These are phyloP conservation scores for Poecilia wingei DNA, from an alignment of 2,797 vertebrate genomes.

Conservation along the genomic window DNA sequence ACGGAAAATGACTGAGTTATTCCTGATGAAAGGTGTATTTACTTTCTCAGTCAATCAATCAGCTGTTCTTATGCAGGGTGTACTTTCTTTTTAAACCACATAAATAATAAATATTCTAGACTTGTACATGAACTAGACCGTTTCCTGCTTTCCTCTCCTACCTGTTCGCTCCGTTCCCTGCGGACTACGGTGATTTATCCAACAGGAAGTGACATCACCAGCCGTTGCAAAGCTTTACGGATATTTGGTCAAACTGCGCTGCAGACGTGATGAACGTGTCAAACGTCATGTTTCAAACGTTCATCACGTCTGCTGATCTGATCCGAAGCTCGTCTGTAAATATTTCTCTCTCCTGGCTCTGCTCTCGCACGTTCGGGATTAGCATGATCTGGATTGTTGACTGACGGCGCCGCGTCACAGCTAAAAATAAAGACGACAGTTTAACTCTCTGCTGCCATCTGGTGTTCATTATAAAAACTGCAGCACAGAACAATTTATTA, in stretches of 20 bases:
- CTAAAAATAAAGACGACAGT: slow-evolving; percentile 7
- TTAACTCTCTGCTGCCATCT: slow-evolving; percentile 53
- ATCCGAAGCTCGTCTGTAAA: slow-evolving; percentile 21
- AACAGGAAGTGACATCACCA: slow-evolving; percentile 1
- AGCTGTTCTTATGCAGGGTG: too few relatives aligned
- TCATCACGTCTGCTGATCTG: not conserved
- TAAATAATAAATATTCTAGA: too few relatives aligned
- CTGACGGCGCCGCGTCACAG: not conserved
- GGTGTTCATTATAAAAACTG: slow-evolving; percentile 46
- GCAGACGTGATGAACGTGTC: not conserved
- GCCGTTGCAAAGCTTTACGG: not conserved
- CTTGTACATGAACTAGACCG: not conserved
- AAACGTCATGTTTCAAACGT: not conserved
- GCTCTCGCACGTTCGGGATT: slow-evolving; percentile 14
- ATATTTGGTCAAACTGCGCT: slow-evolving; percentile 4
- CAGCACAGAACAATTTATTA: slow-evolving; percentile 2
- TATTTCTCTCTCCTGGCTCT: slow-evolving; percentile 18
- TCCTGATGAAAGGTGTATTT: not conserved
- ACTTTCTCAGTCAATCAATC: not conserved
- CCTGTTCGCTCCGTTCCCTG: too few relatives aligned
- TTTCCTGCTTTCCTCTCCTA: not conserved
- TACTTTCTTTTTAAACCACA: not conserved
- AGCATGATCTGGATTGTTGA: slow-evolving; percentile 2
- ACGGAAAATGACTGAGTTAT: not conserved
- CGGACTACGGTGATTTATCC: too few relatives aligned